Base-by-base conservation (phyloP, 1,140 invertebrate species). In the Hycleus phaleratus region DNA sequence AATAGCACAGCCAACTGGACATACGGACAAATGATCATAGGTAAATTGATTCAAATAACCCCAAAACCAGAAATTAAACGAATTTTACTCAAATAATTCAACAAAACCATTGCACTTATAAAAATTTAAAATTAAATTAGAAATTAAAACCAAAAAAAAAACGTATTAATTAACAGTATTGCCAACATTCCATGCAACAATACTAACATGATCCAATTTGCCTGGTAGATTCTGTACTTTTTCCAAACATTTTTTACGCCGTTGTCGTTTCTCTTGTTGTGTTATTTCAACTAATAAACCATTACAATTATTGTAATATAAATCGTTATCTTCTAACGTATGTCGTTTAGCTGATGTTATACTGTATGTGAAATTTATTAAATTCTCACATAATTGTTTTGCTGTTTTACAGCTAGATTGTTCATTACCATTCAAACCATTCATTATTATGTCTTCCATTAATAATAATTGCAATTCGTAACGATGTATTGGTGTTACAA, bases 161-260 rank as follows among this genome's bases (percentile, higher is more conserved):
- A 32, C 32, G 32, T 32, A 5, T 32, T 32, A 32, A 32, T 32
- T 32, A 4, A 7, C 4, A 32, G 4, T 4, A 32, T 32, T 32
- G 32, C 84, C 85, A 18, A 92, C 85, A 63, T 85, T 84, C 67
- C 87, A 92, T 0, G 91, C 90, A 44, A 92, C 86, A 12, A 93
- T 83, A 6, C 89, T 89, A 12, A 93, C 93, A 73, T 95, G 93
- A 75, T 95, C 93, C 53, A 95, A 74, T 74, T 96, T 95, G n/a
- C 93, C 93, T 2, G 93, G 91, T 58, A 95, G 63, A 83, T 81
- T 77, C 81, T 90, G 69, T 50, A 79, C 75, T n/a, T 72, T 71
- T 49, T 87, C 86, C 63, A 88, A 75, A 51, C 88, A 83, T 60
- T 82, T 81, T 65, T 85, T 82, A 26, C 87, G 75, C 58, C 85